phyloP scores from a whole-genome alignment of 2,888 invertebrate genomes.

The Melikaiella ostensackeni region DNA sequence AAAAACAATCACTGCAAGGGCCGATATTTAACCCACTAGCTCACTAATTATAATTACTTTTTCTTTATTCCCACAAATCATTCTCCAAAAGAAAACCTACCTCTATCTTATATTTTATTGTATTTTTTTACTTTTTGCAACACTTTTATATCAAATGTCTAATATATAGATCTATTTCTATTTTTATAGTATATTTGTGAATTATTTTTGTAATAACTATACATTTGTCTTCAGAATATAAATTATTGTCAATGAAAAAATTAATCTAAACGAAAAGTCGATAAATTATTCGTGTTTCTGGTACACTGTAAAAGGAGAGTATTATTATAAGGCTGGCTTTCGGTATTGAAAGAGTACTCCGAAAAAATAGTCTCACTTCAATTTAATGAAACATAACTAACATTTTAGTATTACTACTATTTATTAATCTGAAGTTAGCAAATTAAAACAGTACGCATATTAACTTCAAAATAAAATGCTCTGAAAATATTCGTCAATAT shows the following conservation, averaged over 20 bases:
- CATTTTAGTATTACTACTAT: no score
- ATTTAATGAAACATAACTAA: no score
- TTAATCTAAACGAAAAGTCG: conserved; percentile 29
- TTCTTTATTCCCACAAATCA: conserved; percentile 25
- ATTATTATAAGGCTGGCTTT: no score
- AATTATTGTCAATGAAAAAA: conserved; percentile 33
- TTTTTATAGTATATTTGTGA: conserved; percentile 24
- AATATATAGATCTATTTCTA: neutral
- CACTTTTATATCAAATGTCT: conserved; percentile 40
- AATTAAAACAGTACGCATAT: no score
- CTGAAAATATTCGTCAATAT: no score
- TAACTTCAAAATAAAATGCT: no score
- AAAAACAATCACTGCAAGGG: conserved; percentile 27
- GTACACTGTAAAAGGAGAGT: no score
- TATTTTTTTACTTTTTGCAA: conserved; percentile 5
- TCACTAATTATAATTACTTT: conserved; percentile 11
- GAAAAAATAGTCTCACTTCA: no score
- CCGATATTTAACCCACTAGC: conserved; percentile 36
- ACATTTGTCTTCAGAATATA: conserved; percentile 28
- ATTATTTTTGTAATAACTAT: conserved; percentile 24
- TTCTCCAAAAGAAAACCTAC: conserved; percentile 3
- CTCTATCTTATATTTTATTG: conserved; percentile 8
- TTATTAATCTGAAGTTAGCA: no score
- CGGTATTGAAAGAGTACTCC: no score
- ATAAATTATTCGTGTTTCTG: conserved; percentile 35